These are phyloP conservation scores for Cliona cf. orientalis DNA, from an alignment of 37 sponge, comb jelly and placozoan species.

Conservation along the genomic window DNA sequence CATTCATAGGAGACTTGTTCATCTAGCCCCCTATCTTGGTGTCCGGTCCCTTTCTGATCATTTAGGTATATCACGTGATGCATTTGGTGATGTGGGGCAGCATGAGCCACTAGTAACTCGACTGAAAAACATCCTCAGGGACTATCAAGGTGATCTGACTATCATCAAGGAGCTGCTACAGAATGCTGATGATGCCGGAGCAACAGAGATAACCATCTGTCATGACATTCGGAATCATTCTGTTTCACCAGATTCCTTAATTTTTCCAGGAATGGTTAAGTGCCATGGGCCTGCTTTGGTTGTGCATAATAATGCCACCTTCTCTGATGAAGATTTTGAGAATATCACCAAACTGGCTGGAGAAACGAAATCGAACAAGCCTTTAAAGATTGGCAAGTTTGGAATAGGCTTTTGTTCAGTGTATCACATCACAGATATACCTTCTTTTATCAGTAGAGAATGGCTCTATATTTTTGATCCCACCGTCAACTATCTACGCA, in stretches of 20 bases:
- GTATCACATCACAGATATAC: constrained; percentile 79
- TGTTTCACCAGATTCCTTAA: neutral
- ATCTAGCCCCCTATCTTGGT: constrained; percentile 12
- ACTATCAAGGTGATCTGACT: constrained; percentile 61
- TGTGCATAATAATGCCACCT: constrained; percentile 46
- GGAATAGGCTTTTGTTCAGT: constrained; percentile 72
- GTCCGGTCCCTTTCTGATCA: constrained; percentile 12
- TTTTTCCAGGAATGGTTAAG: constrained; percentile 55
- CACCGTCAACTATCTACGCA: constrained; percentile 36
- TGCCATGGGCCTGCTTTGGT: constrained; percentile 64
- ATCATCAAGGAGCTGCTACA: constrained; percentile 73
- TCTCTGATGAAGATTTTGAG: constrained; percentile 67
- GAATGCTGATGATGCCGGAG: constrained; percentile 78
- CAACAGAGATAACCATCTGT: constrained; percentile 61
- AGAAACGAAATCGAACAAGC: constrained; percentile 63
- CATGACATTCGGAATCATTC: constrained; percentile 37
- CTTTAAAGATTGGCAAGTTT: constrained; percentile 72
- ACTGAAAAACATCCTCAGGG: constrained; percentile 57
- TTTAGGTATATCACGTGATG: constrained; percentile 23
- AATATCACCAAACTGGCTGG: constrained; percentile 75
- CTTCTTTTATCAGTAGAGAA: constrained; percentile 53
- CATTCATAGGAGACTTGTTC: neutral
- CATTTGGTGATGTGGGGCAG: constrained; percentile 51
- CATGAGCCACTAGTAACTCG: constrained; percentile 54
- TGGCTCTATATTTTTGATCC: constrained; percentile 65